A percentile compares a stretch with the other conserved stretches of the same genome.
These are phyloP conservation scores for Bombycilla garrulus DNA, from an alignment of 2,113 vertebrate genomes.

Conservation along the genomic window DNA sequence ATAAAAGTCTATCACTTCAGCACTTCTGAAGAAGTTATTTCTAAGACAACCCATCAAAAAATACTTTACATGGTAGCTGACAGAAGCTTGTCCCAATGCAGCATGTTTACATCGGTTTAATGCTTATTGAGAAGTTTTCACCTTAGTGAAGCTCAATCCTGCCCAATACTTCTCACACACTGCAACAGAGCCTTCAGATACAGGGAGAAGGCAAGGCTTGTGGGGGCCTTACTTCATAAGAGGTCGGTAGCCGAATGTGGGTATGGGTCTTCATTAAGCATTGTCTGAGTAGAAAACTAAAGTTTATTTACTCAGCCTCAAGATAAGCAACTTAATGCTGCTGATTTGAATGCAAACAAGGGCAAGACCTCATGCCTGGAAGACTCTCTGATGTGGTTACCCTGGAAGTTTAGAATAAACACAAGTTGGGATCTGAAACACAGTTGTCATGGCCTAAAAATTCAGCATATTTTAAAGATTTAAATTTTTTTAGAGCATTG, in stretches of 20 bases:
- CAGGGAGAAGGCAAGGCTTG: background rate
- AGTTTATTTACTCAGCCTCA: conserved; percentile 45
- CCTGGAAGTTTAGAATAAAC: conserved; percentile 67
- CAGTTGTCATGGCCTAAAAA: conserved; percentile 51
- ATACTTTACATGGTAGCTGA: background rate
- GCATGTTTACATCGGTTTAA: background rate
- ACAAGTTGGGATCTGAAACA: conserved; percentile 55
- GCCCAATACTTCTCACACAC: background rate
- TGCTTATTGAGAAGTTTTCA: background rate
- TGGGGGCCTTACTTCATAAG: background rate
- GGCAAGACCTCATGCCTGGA: conserved; percentile 54
- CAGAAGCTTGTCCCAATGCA: background rate
- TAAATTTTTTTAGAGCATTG: background rate
- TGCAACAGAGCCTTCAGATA: background rate
- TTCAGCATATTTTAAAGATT: conserved; percentile 13
- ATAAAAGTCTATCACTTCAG: background rate
- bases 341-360: conserved; percentile 68
- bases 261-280: background rate
- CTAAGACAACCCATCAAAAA: background rate
- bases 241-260: background rate
- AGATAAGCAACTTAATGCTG: conserved; percentile 65
- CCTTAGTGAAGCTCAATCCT: background rate
- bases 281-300: conserved; percentile 38
- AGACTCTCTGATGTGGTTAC: conserved; percentile 59
- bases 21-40: background rate